These are phyloP conservation scores for Ophraella communa DNA, from an alignment of 2,888 invertebrate genomes.

Conservation along the genomic window DNA sequence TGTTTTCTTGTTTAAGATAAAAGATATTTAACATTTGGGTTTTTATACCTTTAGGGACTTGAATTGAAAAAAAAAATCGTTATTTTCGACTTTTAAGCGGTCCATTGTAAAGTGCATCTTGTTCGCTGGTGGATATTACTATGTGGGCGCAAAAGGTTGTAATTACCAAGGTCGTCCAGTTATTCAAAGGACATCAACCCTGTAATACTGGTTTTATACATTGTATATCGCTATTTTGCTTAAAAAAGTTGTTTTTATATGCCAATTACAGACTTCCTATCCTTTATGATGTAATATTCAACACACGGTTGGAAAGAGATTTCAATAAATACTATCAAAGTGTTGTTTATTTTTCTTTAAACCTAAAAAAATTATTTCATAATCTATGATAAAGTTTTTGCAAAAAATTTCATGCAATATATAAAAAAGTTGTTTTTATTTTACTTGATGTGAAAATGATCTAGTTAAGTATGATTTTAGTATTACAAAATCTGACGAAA, in stretches of 20 bases:
- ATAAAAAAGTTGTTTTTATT: background rate
- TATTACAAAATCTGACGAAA: no score
- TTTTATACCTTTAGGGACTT: no score
- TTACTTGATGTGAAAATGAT: background rate
- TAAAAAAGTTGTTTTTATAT: background rate
- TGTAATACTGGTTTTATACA: slow-evolving; percentile 26
- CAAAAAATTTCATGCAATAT: no score
- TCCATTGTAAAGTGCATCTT: slow-evolving; percentile 5
- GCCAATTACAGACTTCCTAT: slow-evolving; percentile 24
- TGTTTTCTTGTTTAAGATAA: no score
- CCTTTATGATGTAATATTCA: slow-evolving; percentile 16
- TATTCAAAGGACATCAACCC: slow-evolving; percentile 47
- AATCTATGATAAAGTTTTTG: no score
- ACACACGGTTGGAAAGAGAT: background rate
- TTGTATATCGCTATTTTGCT: slow-evolving; percentile 17
- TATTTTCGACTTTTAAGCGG: slow-evolving; percentile 3
- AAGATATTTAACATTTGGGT: no score
- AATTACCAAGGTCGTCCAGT: slow-evolving; percentile 47
- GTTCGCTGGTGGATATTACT: slow-evolving; percentile 16
- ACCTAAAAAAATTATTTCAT: no score
- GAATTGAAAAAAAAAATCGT: no score
- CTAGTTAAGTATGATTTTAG: background rate
- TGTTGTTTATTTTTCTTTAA: background rate
- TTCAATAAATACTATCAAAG: no score
- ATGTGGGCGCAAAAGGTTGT: slow-evolving; percentile 42